Evolutionary conservation across 1,140 invertebrate species (phyloP).

Genomic region (Mylabris phalerata): DNA sequence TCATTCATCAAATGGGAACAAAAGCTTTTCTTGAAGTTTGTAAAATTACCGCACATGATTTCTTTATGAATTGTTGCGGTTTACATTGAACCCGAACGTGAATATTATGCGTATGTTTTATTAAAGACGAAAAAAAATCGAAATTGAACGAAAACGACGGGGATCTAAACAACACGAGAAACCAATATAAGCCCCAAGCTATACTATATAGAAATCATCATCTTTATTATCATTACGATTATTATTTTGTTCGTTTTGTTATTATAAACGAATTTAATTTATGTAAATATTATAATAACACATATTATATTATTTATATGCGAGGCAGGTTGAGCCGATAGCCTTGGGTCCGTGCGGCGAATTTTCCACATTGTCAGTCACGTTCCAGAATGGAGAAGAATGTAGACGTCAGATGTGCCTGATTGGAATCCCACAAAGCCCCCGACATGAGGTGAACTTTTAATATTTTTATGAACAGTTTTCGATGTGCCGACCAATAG

Average conservation of each 20-base stretch:
- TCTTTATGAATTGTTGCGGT: constrained; percentile 12
- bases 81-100: background rate
- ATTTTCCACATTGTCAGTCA: constrained; percentile 32
- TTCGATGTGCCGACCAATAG: constrained; percentile 27
- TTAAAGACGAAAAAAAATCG: too few relatives aligned
- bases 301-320: constrained; percentile 26
- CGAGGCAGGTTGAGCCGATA: constrained; percentile 20
- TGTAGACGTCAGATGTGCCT: constrained; percentile 28
- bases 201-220: constrained; percentile 6
- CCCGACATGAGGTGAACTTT: constrained; percentile 18
- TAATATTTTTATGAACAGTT: constrained; percentile 29
- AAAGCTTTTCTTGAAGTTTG: constrained; percentile 10
- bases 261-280: constrained; percentile 29
- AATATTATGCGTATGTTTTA: constrained; percentile 3
- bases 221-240: background rate
- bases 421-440: constrained; percentile 31
- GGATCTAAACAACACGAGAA: background rate
- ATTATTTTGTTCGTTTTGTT: background rate
- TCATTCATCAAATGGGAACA: constrained; percentile 2
- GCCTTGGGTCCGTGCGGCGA: constrained; percentile 26
- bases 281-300: constrained; percentile 32
- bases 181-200: constrained; percentile 3
- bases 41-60: constrained; percentile 9
- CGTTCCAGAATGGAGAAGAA: constrained; percentile 21
- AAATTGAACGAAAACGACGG: background rate